Conservation (phyloP, 1,140 invertebrate genomes). For the Drosophila pandora region DNA sequence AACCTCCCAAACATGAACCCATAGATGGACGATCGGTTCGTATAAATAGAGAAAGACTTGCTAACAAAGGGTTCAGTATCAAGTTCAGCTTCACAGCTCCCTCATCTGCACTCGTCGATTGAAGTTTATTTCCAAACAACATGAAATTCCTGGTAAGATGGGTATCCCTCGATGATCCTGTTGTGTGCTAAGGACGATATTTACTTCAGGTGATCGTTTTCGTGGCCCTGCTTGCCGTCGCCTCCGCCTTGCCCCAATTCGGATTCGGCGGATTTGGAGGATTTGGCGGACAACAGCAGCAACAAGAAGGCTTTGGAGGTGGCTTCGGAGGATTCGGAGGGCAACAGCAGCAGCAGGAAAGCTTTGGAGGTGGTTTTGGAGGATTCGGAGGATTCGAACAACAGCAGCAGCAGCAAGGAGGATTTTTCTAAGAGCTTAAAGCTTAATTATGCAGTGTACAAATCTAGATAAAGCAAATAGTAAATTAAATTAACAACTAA, state of each 20-base stretch:
- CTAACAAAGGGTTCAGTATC: constrained; percentile 20
- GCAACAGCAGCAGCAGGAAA: constrained; percentile 32
- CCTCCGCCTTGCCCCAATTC: constrained; percentile 26
- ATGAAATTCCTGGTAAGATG: constrained; percentile 46
- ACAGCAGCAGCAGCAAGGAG: constrained; percentile 24
- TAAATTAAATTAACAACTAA: not conserved
- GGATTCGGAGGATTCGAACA: constrained; percentile 8
- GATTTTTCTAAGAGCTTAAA: not conserved
- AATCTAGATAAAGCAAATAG: not conserved
- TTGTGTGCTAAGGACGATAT: not conserved
- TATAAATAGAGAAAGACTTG: constrained; percentile 46
- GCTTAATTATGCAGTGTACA: not conserved
- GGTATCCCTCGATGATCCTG: too few relatives aligned
- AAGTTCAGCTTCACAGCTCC: not conserved
- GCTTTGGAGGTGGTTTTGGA: constrained; percentile 12
- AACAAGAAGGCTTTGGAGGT: constrained; percentile 9
- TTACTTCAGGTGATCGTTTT: constrained; percentile 36
- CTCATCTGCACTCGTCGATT: constrained; percentile 4
- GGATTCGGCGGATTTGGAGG: constrained; percentile 33
- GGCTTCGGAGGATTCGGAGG: constrained; percentile 13
- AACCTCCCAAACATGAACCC: constrained; percentile 22
- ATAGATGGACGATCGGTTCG: not conserved
- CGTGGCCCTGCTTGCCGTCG: constrained; percentile 31
- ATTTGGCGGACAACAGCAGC: constrained; percentile 20
- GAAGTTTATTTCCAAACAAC: not conserved